Base-by-base conservation (phyloP, 1,140 invertebrate genomes). In the Maconellicoccus hirsutus region DNA sequence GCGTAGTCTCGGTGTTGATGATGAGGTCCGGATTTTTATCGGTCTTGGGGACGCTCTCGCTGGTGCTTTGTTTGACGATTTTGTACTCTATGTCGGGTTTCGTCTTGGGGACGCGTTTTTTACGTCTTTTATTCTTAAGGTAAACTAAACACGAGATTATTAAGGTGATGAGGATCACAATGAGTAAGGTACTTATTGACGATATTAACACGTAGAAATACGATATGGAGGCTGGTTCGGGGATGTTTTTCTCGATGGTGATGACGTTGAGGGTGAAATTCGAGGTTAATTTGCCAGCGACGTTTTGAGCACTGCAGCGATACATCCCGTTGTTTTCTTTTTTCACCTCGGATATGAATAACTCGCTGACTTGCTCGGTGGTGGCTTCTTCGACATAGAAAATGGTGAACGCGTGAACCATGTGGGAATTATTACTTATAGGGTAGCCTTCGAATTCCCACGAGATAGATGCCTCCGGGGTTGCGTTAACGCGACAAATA, bases 371-470 rank as follows among this genome's bases (percentile, higher is more conserved):
- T 26, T 66, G 61, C 10, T 66, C 61, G 61, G 61, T 66, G 61
- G 61, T 23, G 6, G 21, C 61, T 23, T 66, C 61, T 66, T 66
- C 61, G 19, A 26, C 61, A 22, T 66, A 66, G 61, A 25, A 66
- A 2, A 25, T 66, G 25, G 21, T 25, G 25, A 66, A 66, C 25
- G 61, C 22, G 25, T 25, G 25, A 23, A 66, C 61, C 61, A 66
- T 23, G 8, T 23, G 25, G 25, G 61, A 66, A 26, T 66, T 66
- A 26, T 26, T 26, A 66, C 25, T 66, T 23, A 66, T 23, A 6
- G 61, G 61, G 22, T 66, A 25, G 4, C 89, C 90, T 76, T 91
- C 89, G 77, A 91, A 90, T 76, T 85, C 85, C 91, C 91, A 94
- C 0, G 86, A 84, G 7, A 92, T 84, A 75, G 84, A 86, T 0